Evolutionary conservation across 2,113 vertebrate species (phyloP), one percentile per base, ranked within the genome.

Genomic region (Apaloderma vittatum): DNA sequence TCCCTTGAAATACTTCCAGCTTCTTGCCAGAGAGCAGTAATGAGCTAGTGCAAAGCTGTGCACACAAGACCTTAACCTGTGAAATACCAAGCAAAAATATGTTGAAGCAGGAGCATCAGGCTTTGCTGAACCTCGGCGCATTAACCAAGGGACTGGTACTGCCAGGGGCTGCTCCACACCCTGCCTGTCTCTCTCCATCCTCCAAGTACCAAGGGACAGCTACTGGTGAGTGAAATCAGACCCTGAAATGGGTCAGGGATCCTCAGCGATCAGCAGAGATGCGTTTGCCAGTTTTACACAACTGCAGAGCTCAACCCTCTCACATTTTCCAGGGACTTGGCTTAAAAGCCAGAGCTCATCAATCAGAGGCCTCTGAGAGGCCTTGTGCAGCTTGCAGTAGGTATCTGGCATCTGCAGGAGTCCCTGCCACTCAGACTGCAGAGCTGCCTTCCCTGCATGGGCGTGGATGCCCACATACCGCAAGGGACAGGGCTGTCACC

Each of bases 1-100:
- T 76, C 63, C 52, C 72, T 65, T 91, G 73, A 88, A 95, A 84
- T 2, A 1, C 24, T 95, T 71, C 82, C 92, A 97, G 88, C 88
- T 90, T 52, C 90, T 68, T 92, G 82, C 59, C 86, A 86, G 86
- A 80, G 75, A 92, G 61, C 72, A 72, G 81, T 15, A 86, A 83
- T 0, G 43, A 94, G 63, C 74, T 58, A 23, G 2, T 70, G 90
- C 22, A 40, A 40, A 92, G 65, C 90, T 91, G 12, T 21, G 61
- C 72, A 63, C 52, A 32, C 68, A 88, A 70, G 89, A 58, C 15
- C 45, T 82, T 68, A 79, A 85, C 74, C 59, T 86, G 67, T 30
- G 46, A 88, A 78, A 75, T n/a, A 73, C 24, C 19, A 43, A 55
- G 51, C 32, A 27, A 72, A 72, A 79, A 15, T 22, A 34, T 4